phyloP scores from a whole-genome alignment of 2,888 invertebrate species.

The Nudaria mundana region DNA sequence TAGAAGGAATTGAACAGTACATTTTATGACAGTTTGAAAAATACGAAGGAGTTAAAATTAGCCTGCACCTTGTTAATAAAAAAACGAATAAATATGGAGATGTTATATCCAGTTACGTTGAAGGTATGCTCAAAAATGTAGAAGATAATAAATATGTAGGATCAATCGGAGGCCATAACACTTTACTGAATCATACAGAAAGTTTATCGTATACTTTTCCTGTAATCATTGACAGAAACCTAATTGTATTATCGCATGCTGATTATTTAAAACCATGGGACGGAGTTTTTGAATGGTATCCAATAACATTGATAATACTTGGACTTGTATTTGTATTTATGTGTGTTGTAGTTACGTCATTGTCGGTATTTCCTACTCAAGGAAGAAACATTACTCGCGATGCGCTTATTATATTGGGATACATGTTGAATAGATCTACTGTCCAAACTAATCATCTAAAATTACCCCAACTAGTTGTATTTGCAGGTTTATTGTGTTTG shows the following conservation, averaged over 20 bases:
- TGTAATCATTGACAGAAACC: constrained; percentile 17
- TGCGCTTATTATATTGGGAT: constrained; percentile 38
- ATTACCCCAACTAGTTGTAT: constrained; percentile 27
- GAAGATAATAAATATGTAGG: constrained; percentile 33
- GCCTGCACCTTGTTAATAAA: constrained; percentile 26
- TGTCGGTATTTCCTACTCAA: constrained; percentile 29
- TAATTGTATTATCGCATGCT: constrained; percentile 19
- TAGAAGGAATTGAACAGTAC: constrained; percentile 30
- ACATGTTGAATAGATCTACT: constrained; percentile 34
- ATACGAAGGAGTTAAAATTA: constrained; percentile 22
- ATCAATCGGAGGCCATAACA: constrained; percentile 12
- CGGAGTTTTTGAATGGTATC: constrained; percentile 16
- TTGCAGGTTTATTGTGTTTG: constrained; percentile 30
- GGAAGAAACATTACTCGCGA: constrained; percentile 25
- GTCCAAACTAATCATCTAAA: constrained; percentile 19
- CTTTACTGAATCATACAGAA: not conserved
- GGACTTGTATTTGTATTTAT: constrained; percentile 25
- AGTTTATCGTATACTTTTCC: constrained; percentile 30
- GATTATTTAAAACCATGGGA: constrained; percentile 22
- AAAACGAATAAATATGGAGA: constrained; percentile 32
- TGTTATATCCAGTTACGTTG: constrained; percentile 22
- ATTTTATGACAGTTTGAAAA: constrained; percentile 29
- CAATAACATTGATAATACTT: constrained; percentile 7
- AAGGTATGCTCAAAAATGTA: constrained; percentile 28
- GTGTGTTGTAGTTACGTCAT: constrained; percentile 19